These are phyloP conservation scores for Gibbula magus DNA, from an alignment of 2,888 invertebrate genomes.

Conservation along the genomic window DNA sequence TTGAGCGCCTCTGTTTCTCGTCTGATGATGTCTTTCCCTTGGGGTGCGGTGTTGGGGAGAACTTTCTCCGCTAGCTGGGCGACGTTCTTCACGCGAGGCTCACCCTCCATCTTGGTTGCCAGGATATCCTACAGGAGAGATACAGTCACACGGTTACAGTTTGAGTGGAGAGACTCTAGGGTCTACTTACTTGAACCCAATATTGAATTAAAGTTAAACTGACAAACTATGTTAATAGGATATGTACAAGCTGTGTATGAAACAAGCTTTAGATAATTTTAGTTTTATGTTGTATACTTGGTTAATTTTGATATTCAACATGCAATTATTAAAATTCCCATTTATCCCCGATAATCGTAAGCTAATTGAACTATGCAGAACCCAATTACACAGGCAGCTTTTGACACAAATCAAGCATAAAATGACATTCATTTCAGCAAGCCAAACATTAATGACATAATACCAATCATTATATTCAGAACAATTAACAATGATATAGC, in stretches of 20 bases:
- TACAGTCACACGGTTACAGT: no score
- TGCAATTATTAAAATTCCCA: no score
- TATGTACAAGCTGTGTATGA: neutral
- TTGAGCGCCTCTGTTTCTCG: slow-evolving; percentile 68
- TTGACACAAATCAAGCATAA: neutral
- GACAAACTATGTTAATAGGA: no score
- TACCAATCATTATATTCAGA: no score
- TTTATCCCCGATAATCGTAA: no score
- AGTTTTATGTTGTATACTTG: no score
- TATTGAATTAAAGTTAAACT: neutral
- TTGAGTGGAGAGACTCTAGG: neutral
- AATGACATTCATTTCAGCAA: neutral
- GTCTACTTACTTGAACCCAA: no score
- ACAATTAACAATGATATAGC: no score
- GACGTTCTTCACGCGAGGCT: slow-evolving; percentile 87
- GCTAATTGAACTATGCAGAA: neutral
- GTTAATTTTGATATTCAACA: no score
- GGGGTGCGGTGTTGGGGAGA: slow-evolving; percentile 68
- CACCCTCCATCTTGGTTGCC: slow-evolving; percentile 85
- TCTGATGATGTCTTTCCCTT: slow-evolving; percentile 67
- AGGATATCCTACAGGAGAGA: slow-evolving; percentile 80
- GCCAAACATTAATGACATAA: no score
- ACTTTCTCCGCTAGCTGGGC: slow-evolving; percentile 91
- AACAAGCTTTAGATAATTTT: no score
- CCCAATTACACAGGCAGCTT: neutral